Conservation (phyloP, 2,113 vertebrate species). For the Oreotrochilus melanogaster region DNA sequence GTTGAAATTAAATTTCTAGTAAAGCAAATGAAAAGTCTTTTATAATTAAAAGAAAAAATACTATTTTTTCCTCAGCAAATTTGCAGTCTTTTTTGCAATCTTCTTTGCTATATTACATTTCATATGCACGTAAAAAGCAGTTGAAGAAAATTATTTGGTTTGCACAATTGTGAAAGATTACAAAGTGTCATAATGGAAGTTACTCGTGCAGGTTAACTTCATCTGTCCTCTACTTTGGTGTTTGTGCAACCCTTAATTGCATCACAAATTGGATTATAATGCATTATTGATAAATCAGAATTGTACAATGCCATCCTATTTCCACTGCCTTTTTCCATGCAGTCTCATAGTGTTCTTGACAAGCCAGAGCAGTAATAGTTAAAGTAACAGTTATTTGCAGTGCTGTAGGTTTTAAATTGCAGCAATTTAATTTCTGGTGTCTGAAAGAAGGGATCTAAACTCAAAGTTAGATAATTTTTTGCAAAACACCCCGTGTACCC, state of each 20-base stretch:
- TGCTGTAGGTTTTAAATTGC: not conserved
- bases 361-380: not conserved
- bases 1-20: not conserved
- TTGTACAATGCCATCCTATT: not conserved
- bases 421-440: not conserved
- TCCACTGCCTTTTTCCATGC: not conserved
- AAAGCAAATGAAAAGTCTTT: not conserved
- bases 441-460: not conserved
- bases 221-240: not conserved
- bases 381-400: not conserved
- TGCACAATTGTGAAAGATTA: not conserved
- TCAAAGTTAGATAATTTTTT: not conserved
- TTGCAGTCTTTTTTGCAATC: not conserved
- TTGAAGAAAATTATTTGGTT: not conserved
- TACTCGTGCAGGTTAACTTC: not conserved
- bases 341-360: not conserved
- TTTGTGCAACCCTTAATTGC: not conserved
- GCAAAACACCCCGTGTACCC: rapidly evolving
- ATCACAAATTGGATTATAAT: not conserved
- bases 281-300: not conserved
- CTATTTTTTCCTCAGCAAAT: not conserved
- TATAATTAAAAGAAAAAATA: not conserved
- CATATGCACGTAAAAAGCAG: not conserved
- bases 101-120: not conserved
- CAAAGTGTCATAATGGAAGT: not conserved